Evolutionary conservation across 2,888 invertebrate genomes (phyloP).

Genomic region (Esperia sulphurella): DNA sequence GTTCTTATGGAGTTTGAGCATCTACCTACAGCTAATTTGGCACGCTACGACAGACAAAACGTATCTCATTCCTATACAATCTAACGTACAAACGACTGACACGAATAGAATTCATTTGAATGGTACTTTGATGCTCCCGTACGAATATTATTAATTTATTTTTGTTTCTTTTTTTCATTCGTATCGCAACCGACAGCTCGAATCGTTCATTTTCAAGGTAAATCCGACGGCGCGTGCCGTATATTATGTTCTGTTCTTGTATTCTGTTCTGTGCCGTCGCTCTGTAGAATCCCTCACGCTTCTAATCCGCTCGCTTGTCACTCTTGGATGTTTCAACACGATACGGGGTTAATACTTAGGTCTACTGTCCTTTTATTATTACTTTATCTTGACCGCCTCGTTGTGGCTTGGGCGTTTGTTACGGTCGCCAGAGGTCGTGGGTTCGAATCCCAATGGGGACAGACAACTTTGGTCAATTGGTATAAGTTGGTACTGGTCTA

Average conservation of each 20-base stretch:
- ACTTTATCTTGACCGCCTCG: no score
- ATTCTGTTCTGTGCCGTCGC: slow-evolving; percentile 38
- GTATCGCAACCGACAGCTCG: slow-evolving; percentile 74
- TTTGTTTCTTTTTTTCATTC: slow-evolving; percentile 53
- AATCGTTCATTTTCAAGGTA: slow-evolving; percentile 76
- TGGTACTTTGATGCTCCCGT: not conserved
- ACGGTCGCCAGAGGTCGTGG: no score
- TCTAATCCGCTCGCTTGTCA: not conserved
- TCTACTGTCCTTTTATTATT: no score
- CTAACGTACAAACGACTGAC: not conserved
- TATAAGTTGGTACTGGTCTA: no score
- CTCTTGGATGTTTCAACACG: not conserved
- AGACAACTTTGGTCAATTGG: no score
- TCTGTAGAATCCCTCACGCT: slow-evolving; percentile 5
- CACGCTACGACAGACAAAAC: no score
- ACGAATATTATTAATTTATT: slow-evolving; percentile 29
- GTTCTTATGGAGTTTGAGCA: no score
- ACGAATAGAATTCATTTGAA: not conserved
- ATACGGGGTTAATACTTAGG: not conserved
- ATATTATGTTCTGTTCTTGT: slow-evolving; percentile 31
- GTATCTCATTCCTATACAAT: not conserved
- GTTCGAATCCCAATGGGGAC: no score
- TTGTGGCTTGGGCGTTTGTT: no score
- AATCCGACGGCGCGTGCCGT: slow-evolving; percentile 40
- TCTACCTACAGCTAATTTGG: no score